A percentile compares a stretch with the other conserved stretches of the same genome.
Conservation (phyloP, 2,797 vertebrate genomes). For the Ctenochaetus hawaiiensis region DNA sequence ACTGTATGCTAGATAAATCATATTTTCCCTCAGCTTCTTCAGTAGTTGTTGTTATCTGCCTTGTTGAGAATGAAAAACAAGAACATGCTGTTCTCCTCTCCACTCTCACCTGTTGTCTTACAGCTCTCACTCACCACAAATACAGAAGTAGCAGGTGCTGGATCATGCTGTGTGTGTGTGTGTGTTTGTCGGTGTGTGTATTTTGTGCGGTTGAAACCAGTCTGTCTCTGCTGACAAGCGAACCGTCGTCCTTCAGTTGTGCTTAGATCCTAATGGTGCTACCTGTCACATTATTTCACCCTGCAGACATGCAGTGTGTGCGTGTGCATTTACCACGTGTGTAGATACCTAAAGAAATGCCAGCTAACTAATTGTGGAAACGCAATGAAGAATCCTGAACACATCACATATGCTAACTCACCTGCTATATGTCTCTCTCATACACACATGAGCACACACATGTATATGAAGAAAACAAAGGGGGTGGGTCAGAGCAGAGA, state of each 20-base stretch:
- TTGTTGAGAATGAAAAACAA: constrained; percentile 44
- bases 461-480: constrained; percentile 55
- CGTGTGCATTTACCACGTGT: not conserved
- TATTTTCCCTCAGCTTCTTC: constrained; percentile 12
- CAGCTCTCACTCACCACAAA: constrained; percentile 35
- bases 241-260: constrained; percentile 38
- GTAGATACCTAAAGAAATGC: constrained; percentile 17
- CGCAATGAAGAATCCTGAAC: constrained; percentile 18
- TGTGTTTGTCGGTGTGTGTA: constrained; percentile 11
- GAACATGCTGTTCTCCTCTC: constrained; percentile 50
- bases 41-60: constrained; percentile 27
- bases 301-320: not conserved
- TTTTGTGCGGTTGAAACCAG: constrained; percentile 10
- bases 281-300: constrained; percentile 46
- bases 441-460: constrained; percentile 1
- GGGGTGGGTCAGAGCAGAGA: constrained; percentile 56
- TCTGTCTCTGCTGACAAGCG: constrained; percentile 28
- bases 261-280: constrained; percentile 22
- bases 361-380: constrained; percentile 38
- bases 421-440: constrained; percentile 9
- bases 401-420: constrained; percentile 29
- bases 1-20: constrained; percentile 11
- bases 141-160: constrained; percentile 50
- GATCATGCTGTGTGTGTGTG: constrained; percentile 36
- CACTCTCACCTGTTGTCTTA: constrained; percentile 55